Conservation (phyloP, 2,888 invertebrate species). For the Erebia aethiops region DNA sequence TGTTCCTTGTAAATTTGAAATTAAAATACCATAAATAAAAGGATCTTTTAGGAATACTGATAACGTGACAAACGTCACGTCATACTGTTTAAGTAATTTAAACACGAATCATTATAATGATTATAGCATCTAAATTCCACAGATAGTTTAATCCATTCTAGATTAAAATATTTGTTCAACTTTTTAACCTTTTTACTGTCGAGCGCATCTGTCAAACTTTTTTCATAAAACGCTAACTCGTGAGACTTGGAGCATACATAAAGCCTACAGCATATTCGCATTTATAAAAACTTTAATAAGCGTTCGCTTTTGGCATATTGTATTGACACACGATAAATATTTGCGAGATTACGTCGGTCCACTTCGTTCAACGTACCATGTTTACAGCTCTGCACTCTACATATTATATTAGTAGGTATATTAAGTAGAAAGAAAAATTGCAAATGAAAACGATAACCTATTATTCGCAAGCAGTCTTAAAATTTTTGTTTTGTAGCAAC, state of each 20-base stretch:
- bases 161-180: neutral
- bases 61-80: neutral
- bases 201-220: neutral
- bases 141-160: neutral
- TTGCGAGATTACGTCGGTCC: constrained; percentile 66
- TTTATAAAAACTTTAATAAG: constrained; percentile 81
- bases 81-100: neutral
- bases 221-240: neutral
- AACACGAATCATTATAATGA: neutral
- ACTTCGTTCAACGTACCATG: constrained; percentile 49
- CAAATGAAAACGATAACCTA: no score
- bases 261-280: constrained; percentile 70
- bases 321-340: constrained; percentile 82
- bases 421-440: no score
- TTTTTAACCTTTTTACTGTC: no score
- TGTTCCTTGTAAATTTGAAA: no score
- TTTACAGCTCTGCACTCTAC: neutral
- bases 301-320: constrained; percentile 78
- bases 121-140: neutral
- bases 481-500: no score
- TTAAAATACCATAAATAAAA: no score
- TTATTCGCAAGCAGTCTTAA: no score
- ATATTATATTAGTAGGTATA: neutral
- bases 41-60: neutral
- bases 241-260: constrained; percentile 33